Base-by-base conservation (phyloP, 1,140 invertebrate genomes). In the Microplitis mediator region DNA sequence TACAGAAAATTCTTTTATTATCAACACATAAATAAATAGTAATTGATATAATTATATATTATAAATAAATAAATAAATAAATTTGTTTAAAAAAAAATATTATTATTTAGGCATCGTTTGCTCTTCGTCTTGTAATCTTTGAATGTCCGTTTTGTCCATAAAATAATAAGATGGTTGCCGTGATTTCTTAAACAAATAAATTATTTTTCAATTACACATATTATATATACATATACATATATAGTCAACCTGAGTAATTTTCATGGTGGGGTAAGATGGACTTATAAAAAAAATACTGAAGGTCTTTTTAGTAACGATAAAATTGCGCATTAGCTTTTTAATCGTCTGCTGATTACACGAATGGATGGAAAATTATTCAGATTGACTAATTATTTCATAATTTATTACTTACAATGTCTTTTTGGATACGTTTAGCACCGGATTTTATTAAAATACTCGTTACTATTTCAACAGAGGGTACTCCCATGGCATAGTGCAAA, bases 131-230 rank as follows among this genome's bases (percentile, higher is more conserved):
- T 95, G 93, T n/a, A 95, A 88, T 67, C 91, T 88, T 62, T 93
- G 84, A 76, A 97, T 95, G 74, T 96, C 95, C 8, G 93, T 92
- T 85, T 95, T 95, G 79, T 96, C 96, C 90, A 96, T 94, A 79
- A 95, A 97, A 82, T 96, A 97, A 84, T 95, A 96, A n/a, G 93
- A 94, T 1, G 95, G 94, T 80, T 95, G 94, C 62, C 95, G 90
- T 68, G 94, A 95, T 89, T 94, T 95, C 81, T 91, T 79, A 76
- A 71, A 23, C 23, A 56, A 54, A 54, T 65, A 52, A 32, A n/a
- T 56, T 45, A 45, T 9, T 45, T 9, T 9, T 45, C 8, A 11
- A 8, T 45, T 45, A 45, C 23, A 23, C 2, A 23, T 23, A 23
- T 23, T 23, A 23, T 23, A 23, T 1, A 23, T 23, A n/a, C n/a